Base-by-base conservation (phyloP, 2,797 vertebrate species). In the Microchirus variegatus region DNA sequence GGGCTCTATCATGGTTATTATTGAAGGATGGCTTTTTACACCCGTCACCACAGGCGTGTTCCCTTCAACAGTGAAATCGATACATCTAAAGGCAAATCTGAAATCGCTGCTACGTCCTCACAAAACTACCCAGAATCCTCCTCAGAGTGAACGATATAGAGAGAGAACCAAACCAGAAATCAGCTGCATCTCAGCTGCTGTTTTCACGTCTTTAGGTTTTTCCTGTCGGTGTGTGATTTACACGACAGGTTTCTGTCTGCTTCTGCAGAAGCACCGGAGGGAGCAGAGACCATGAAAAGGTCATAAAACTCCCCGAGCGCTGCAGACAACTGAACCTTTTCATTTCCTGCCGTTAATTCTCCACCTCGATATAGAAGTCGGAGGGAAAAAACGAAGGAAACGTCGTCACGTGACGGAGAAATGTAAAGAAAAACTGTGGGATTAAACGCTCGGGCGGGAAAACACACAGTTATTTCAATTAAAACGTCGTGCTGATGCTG, bases 31-130 rank as follows among this genome's bases (percentile, higher is more conserved):
- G 63, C 77, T 83, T 82, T 75, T 75, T 78, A 49, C 58, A 55
- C 76, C 65, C 75, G 83, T 87, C 85, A 89, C 80, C 76, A 81
- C 77, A 71, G 82, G 84, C 76, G 19, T 81, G 74, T 84, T 85
- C 78, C 73, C 67, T 66, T 38, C 41, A 10, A 79, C 74, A 71
- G 53, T 78, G 74, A 83, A 90, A 92, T 94, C 90, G 79, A 92
- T 93, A 87, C 38, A 15, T 77, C 70, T 88, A 89, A 92, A 91
- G 78, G 70, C 77, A 56, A 87, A 89, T 90, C 76, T 74, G 67
- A 82, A 67, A 69, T 22, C 22, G 75, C 85, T 70, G 22, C 78
- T 85, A 63, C 74, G 74, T 82, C 68, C 70, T 76, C 55, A 52
- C 75, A 81, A 77, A 48, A 31, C 5, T 31, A 31, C 54, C 15